phyloP scores from a whole-genome alignment of 2,113 vertebrate genomes.

The Myanophis thanlyinensis region DNA sequence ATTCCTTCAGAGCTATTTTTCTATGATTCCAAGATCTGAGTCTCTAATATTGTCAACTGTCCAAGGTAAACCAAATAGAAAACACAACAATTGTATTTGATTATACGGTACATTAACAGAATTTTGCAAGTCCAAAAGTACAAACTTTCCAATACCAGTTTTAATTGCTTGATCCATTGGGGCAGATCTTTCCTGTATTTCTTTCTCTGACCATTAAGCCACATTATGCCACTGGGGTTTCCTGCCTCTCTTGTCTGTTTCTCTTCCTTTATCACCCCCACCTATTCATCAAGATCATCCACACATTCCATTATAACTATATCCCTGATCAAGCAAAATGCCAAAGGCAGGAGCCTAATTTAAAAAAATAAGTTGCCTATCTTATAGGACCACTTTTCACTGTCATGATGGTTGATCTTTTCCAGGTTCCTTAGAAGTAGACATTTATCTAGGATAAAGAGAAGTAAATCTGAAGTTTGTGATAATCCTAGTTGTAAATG shows the following conservation, averaged over 20 bases:
- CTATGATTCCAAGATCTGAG: not conserved
- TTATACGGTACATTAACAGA: not conserved
- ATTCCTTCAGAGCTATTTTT: not conserved
- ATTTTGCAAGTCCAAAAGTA: not conserved
- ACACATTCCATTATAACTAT: not conserved
- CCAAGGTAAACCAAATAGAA: not conserved
- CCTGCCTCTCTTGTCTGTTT: not conserved
- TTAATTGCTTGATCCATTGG: not conserved
- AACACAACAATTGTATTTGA: not conserved
- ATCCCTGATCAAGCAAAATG: not conserved
- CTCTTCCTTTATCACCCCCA: not conserved
- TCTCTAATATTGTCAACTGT: not conserved
- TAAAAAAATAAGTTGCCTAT: not conserved
- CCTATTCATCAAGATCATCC: not conserved
- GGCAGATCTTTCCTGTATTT: not conserved
- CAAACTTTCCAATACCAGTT: not conserved
- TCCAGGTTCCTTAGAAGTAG: not conserved
- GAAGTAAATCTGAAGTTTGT: not conserved
- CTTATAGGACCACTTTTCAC: not conserved
- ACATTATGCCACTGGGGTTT: not conserved
- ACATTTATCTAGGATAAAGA: not conserved
- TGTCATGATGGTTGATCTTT: not conserved
- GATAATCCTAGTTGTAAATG: not conserved
- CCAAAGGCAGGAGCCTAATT: not conserved
- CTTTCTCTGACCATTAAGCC: not conserved